phyloP scores from a whole-genome alignment of 2,888 invertebrate genomes.

The Criorhina ranunculi region DNA sequence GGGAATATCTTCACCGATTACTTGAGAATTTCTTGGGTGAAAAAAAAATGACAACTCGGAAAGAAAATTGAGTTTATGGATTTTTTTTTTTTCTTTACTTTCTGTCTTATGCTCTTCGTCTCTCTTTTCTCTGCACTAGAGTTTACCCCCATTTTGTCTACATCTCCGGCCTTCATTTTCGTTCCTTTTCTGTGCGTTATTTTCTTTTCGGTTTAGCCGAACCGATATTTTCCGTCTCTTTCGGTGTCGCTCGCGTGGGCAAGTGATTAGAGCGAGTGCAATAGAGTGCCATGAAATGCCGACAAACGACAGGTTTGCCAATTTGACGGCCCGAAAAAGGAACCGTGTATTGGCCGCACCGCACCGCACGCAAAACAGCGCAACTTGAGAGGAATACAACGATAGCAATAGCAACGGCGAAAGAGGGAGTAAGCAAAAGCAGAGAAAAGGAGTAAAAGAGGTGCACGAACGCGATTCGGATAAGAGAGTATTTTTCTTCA shows the following conservation, averaged over 20 bases:
- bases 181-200: slow-evolving; percentile 71
- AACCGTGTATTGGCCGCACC: slow-evolving; percentile 37
- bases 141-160: slow-evolving; percentile 66
- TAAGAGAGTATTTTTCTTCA: slow-evolving; percentile 51
- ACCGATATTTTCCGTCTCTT: slow-evolving; percentile 11
- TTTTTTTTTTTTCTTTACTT: slow-evolving; percentile 44
- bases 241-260: slow-evolving; percentile 9
- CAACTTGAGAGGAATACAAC: slow-evolving; percentile 53
- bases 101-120: slow-evolving; percentile 17
- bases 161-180: slow-evolving; percentile 58
- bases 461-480: slow-evolving; percentile 69
- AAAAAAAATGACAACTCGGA: slow-evolving; percentile 57
- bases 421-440: slow-evolving; percentile 61
- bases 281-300: slow-evolving; percentile 53
- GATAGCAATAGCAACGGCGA: slow-evolving; percentile 52
- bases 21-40: slow-evolving; percentile 17
- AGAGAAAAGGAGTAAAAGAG: slow-evolving; percentile 56
- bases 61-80: slow-evolving; percentile 60
- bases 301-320: slow-evolving; percentile 75
- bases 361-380: slow-evolving; percentile 36
- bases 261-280: slow-evolving; percentile 55
- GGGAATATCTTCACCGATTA: slow-evolving; percentile 24
- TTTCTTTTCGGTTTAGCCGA: slow-evolving; percentile 46
- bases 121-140: slow-evolving; percentile 47
- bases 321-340: slow-evolving; percentile 50